Evolutionary conservation across 2,797 vertebrate genomes (phyloP).

Genomic region (Sebastes elongatus): DNA sequence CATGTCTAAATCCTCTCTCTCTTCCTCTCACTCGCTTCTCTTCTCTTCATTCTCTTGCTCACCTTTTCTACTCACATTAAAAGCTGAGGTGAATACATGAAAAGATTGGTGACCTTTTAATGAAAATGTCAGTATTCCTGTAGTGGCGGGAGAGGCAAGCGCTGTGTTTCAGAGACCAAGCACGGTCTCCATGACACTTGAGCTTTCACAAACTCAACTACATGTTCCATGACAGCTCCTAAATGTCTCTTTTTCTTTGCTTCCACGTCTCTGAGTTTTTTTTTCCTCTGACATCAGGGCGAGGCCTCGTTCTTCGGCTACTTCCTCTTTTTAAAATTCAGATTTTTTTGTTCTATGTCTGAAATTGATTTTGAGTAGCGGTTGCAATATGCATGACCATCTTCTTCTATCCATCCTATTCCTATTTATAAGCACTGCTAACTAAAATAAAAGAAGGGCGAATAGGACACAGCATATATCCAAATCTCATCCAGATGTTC

Average conservation of each 20-base stretch:
- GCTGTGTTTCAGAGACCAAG: slow-evolving; percentile 56
- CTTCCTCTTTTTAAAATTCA: background rate
- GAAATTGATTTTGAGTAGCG: background rate
- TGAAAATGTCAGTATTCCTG: slow-evolving; percentile 85
- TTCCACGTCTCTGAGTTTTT: background rate
- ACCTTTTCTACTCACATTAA: slow-evolving; percentile 87
- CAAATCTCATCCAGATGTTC: slow-evolving; percentile 36
- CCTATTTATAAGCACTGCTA: background rate
- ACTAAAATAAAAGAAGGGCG: background rate
- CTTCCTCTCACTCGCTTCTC: slow-evolving; percentile 70
- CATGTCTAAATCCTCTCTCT: slow-evolving; percentile 64
- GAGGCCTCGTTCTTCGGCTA: background rate
- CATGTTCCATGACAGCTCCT: slow-evolving; percentile 56
- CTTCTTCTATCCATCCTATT: background rate
- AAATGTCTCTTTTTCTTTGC: slow-evolving; percentile 64
- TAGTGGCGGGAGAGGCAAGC: slow-evolving; percentile 54
- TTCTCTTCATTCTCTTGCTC: slow-evolving; percentile 83
- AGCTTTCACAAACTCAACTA: slow-evolving; percentile 67
- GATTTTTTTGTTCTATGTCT: background rate
- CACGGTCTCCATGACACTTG: slow-evolving; percentile 63
- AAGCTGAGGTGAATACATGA: slow-evolving; percentile 86
- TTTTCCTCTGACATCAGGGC: background rate
- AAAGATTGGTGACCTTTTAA: slow-evolving; percentile 86
- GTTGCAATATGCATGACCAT: background rate
- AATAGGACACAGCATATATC: background rate